Evolutionary conservation across 1,140 invertebrate species (phyloP).

Genomic region (Drosophila equinoxialis): DNA sequence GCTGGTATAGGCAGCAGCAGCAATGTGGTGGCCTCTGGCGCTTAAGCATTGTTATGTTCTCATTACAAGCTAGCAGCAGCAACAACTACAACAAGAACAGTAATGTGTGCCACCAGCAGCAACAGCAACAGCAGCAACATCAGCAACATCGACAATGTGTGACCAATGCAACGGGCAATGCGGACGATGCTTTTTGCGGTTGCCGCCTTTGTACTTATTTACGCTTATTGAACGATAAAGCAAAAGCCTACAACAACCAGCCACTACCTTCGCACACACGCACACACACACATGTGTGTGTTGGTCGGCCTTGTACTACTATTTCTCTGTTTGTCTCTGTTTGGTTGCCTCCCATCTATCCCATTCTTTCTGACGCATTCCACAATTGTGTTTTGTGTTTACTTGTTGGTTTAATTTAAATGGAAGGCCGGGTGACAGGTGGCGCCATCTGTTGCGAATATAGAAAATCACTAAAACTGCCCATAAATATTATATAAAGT

Average conservation of each 20-base stretch:
- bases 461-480: conserved; percentile 12
- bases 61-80: conserved; percentile 66
- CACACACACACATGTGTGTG: not conserved
- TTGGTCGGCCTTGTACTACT: conserved; percentile 75
- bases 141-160: conserved; percentile 43
- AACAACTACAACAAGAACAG: conserved; percentile 32
- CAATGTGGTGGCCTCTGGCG: conserved; percentile 65
- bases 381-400: not conserved
- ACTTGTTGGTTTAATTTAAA: conserved; percentile 9
- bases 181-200: conserved; percentile 56
- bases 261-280: conserved; percentile 20
- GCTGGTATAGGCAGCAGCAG: conserved; percentile 41
- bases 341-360: not conserved
- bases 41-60: conserved; percentile 80
- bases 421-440: not conserved
- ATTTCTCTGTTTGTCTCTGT: conserved; percentile 21
- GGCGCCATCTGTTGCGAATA: conserved; percentile 9
- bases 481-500: conserved; percentile 15
- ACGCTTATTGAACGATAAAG: conserved; percentile 58
- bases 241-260: conserved; percentile 28
- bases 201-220: conserved; percentile 55
- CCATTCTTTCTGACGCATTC: not conserved
- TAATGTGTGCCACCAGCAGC: conserved; percentile 40
- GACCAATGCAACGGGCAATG: conserved; percentile 22
- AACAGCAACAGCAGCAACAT: conserved; percentile 7